Percentiles rank a stretch among this genome's conserved stretches.
These are phyloP conservation scores for Tribolium freemani DNA, from an alignment of 2,888 invertebrate species.

Conservation along the genomic window DNA sequence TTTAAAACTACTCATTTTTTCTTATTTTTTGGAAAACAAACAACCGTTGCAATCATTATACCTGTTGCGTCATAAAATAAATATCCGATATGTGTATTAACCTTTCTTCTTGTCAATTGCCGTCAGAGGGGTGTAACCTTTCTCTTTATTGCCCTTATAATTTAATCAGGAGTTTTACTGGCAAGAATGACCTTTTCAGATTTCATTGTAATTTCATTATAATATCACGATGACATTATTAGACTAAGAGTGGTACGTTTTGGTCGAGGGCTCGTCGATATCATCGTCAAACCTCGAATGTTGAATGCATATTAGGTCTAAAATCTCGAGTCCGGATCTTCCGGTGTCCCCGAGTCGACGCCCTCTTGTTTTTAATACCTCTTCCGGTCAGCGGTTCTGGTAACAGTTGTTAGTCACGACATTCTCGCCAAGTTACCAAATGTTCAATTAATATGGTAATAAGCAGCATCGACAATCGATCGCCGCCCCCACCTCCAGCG, in stretches of 20 bases:
- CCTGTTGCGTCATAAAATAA: constrained; percentile 12
- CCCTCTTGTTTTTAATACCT: constrained; percentile 39
- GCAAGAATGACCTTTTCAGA: constrained; percentile 63
- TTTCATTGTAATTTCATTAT: constrained; percentile 62
- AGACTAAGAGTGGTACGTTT: constrained; percentile 4
- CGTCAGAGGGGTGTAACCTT: constrained; percentile 62
- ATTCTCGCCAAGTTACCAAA: constrained; percentile 27
- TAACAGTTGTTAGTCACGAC: constrained; percentile 38
- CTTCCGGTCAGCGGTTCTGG: constrained; percentile 40
- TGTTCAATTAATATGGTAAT: constrained; percentile 38
- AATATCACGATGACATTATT: constrained; percentile 65
- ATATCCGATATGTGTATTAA: constrained; percentile 53
- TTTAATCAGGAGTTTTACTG: constrained; percentile 64
- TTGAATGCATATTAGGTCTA: constrained; percentile 22
- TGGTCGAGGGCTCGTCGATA: not conserved
- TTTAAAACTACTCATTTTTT: no score
- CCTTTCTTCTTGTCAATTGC: constrained; percentile 62
- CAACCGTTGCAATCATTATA: not conserved
- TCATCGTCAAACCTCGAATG: constrained; percentile 1
- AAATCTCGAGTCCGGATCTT: constrained; percentile 37
- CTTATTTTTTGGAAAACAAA: not conserved
- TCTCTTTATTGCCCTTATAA: constrained; percentile 66
- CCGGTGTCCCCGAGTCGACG: constrained; percentile 41
- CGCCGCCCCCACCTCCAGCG: not conserved
- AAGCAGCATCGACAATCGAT: constrained; percentile 32